Evolutionary conservation across 2,888 invertebrate genomes (phyloP), one percentile per base, ranked within the genome.

Genomic region (Macaria notata): DNA sequence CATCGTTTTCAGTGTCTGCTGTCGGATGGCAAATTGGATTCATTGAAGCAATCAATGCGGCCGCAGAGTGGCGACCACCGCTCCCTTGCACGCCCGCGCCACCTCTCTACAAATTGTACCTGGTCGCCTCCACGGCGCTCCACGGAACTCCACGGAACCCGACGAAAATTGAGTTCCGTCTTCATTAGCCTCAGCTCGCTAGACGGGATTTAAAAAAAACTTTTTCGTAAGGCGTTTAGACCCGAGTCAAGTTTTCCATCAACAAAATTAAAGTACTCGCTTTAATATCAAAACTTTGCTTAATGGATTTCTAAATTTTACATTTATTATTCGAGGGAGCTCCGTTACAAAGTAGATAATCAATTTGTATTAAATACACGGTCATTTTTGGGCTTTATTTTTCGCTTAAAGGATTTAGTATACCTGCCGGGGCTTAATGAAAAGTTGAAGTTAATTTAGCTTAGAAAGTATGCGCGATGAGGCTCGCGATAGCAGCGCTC

Each of bases 271-370:
- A 86, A 85, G 84, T 84, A 78, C 83, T 78, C 81, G 78, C 83
- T 83, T 65, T 84, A 84, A 86, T 86, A 86, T 83, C 83, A 80
- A 84, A 88, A 87, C 82, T 89, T 87, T 74, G 72, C 70, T 70
- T 87, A 88, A 88, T 88, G 88, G 88, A 86, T 88, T 88, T 82
- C 79, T 76, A 62, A 86, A 89, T 88, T 87, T 84, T 79, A 83
- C 85, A 86, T 86, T 88, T 86, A 85, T 83, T 81, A 63, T 67
- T 56, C 62, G 58, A 65, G 51, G 61, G 64, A 46, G 63, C 65
- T 68, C 61, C 58, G 59, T 64, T 64, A 63, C 64, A 62, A 63
- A 65, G 65, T 66, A 61, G 61, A 62, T 69, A 62, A 67, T 65
- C 67, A 64, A 66, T 66, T 66, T 66, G 63, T 61, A 66, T 65